Evolutionary conservation across 2,888 invertebrate species (phyloP).

Genomic region (Trachelus stipa): DNA sequence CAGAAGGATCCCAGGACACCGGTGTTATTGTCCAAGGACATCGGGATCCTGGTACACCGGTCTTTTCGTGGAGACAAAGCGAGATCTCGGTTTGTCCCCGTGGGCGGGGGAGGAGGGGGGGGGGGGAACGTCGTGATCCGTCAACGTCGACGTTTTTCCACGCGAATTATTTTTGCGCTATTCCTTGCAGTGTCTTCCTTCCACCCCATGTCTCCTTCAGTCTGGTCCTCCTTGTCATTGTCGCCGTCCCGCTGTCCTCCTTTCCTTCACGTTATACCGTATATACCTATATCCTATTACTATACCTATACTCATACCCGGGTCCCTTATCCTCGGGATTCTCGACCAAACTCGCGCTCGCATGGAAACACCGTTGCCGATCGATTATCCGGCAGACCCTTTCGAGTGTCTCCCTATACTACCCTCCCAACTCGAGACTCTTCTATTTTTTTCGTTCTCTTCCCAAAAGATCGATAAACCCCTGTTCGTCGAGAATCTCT

Average conservation of each 20-base stretch:
- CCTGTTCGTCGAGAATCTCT: background rate
- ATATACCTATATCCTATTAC: background rate
- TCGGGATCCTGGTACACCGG: background rate
- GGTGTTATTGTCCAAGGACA: background rate
- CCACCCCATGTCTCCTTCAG: background rate
- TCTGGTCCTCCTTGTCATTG: background rate
- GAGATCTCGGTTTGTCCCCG: background rate
- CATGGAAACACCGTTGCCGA: background rate
- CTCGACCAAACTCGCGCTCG: background rate
- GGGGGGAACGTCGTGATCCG: background rate
- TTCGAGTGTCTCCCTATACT: background rate
- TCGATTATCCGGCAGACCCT: background rate
- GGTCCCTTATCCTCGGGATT: background rate
- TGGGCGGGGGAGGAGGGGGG: too few relatives aligned
- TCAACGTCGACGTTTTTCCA: conserved; percentile 9
- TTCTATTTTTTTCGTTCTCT: background rate
- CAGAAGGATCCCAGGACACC: background rate
- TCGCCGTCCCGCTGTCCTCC: background rate
- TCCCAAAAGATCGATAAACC: background rate
- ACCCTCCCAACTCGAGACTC: background rate
- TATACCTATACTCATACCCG: background rate
- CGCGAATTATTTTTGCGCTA: background rate
- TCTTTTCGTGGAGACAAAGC: conserved; percentile 2
- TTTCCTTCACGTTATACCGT: background rate
- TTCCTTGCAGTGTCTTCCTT: background rate